phyloP scores from a whole-genome alignment of 2,113 vertebrate genomes.

The Psettodes erumei region DNA sequence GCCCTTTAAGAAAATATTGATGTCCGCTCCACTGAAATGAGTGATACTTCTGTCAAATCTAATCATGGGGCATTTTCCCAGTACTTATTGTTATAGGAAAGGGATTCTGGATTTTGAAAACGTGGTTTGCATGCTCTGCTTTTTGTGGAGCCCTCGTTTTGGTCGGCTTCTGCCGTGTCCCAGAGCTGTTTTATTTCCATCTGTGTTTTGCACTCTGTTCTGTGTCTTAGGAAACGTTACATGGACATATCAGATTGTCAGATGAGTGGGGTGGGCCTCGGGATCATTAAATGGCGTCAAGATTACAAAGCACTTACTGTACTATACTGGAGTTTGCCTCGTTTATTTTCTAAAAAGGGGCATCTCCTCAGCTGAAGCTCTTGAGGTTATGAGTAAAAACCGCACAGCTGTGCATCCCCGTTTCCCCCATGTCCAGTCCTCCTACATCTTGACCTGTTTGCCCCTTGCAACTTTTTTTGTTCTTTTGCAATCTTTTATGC shows the following conservation, averaged over 20 bases:
- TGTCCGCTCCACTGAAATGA: slow-evolving; percentile 58
- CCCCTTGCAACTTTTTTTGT: slow-evolving; percentile 9
- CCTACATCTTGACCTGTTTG: slow-evolving; percentile 47
- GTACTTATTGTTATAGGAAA: slow-evolving; percentile 34
- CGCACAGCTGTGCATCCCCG: slow-evolving; percentile 78
- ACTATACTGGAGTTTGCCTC: slow-evolving; percentile 64
- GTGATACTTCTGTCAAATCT: slow-evolving; percentile 11
- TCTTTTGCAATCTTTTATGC: slow-evolving; percentile 39
- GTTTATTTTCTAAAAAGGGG: slow-evolving; percentile 64
- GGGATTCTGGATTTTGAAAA: slow-evolving; percentile 47
- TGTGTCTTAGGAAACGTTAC: slow-evolving; percentile 51
- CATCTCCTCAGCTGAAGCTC: slow-evolving; percentile 73
- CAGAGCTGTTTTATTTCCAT: slow-evolving; percentile 50
- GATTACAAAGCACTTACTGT: slow-evolving; percentile 85
- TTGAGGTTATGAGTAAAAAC: slow-evolving; percentile 77
- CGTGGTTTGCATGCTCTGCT: slow-evolving; percentile 36
- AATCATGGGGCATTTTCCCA: slow-evolving; percentile 38
- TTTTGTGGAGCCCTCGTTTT: slow-evolving; percentile 20
- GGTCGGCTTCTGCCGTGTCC: slow-evolving; percentile 59
- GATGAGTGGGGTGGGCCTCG: slow-evolving; percentile 46
- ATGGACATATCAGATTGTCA: slow-evolving; percentile 74
- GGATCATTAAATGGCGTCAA: slow-evolving; percentile 57
- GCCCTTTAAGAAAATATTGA: slow-evolving; percentile 69
- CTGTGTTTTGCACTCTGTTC: slow-evolving; percentile 46
- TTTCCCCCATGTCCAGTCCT: slow-evolving; percentile 69